Conservation (phyloP, 2,888 invertebrate species). For the Iphiclides podalirius region DNA sequence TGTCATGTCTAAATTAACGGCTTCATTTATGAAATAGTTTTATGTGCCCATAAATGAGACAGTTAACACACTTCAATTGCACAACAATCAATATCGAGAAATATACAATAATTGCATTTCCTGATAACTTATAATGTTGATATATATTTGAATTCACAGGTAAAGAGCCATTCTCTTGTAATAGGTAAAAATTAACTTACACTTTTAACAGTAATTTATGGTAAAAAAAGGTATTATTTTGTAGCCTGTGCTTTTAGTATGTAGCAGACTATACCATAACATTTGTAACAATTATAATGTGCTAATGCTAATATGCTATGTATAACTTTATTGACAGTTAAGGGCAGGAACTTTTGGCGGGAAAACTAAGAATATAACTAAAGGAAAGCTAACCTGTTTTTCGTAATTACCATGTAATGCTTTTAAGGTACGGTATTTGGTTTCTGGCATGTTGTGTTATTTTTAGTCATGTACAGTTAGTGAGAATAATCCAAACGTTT, state of each 20-base stretch:
- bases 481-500: constrained; percentile 33
- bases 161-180: too few relatives aligned
- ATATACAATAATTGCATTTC: too few relatives aligned
- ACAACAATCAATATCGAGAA: background rate
- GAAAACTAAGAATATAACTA: too few relatives aligned
- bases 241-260: background rate
- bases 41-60: too few relatives aligned
- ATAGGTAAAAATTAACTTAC: background rate
- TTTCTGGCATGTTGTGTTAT: constrained; percentile 20
- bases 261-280: background rate
- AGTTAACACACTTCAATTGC: background rate
- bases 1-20: too few relatives aligned
- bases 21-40: too few relatives aligned
- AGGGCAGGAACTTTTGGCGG: constrained; percentile 3
- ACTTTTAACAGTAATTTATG: background rate
- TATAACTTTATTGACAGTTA: constrained; percentile 1
- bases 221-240: background rate
- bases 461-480: constrained; percentile 35
- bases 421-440: background rate
- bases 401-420: constrained; percentile 6
- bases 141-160: too few relatives aligned
- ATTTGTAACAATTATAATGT: background rate
- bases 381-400: too few relatives aligned
- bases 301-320: background rate
- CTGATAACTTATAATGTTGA: too few relatives aligned